Base-by-base conservation (phyloP, 2,888 invertebrate species). In the Tiliacea citrago region DNA sequence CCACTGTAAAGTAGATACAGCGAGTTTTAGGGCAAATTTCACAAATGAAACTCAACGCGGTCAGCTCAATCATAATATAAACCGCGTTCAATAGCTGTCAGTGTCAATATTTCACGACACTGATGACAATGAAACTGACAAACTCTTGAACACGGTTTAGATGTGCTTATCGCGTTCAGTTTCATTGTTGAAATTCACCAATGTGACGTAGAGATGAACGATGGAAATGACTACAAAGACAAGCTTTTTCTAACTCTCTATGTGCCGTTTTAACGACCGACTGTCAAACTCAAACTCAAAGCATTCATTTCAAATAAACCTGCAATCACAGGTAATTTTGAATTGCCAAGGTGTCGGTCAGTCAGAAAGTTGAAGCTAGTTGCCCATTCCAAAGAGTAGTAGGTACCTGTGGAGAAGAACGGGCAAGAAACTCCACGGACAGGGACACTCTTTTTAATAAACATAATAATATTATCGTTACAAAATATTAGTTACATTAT, bases 1-100 rank as follows among this genome's bases (percentile, higher is more conserved):
- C 45, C 84, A 73, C 75, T 82, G 65, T 66, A n/a, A n/a, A 53
- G 16, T 35, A n/a, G n/a, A n/a, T n/a, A 51, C 6, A 7, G 35
- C 6, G 9, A 65, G 29, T 24, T 24, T 55, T 24, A 29, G 57
- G 16, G 16, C 8, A 16, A 29, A 3, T 29, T 29, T 16, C 29
- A 16, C 29, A 16, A 57, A 57, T 57, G 8, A 29, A 29, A 29
- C 57, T 57, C 1, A 29, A 57, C 8, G 16, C 16, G 24, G 16
- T 29, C 16, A 8, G 7, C 3, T 16, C 24, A 9, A 42, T 42
- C 42, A 57, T 24, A 7, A 57, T 24, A 7, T 24, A 24, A 55
- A 16, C 13, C 8, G 16, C 13, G 55, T 24, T 55, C 8, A 24
- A 24, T 7, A 55, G 55, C 55, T 24, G 13, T 55, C 13, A 13